Base-by-base conservation (phyloP, 2,113 vertebrate species). In the Struthio camelus region DNA sequence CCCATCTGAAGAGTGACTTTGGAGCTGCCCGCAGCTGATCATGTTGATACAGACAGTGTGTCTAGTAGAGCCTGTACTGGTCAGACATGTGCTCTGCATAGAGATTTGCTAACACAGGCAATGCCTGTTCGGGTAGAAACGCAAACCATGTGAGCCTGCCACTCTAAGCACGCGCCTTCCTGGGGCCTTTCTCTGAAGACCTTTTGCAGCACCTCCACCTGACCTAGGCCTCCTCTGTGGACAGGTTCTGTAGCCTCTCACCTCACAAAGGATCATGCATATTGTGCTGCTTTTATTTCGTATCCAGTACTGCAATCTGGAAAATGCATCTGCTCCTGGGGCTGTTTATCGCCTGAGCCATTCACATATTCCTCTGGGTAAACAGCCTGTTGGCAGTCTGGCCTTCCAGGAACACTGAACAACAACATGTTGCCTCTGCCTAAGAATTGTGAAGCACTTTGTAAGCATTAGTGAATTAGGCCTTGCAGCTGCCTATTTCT, bases 321-420 rank as follows among this genome's bases (percentile, higher is more conserved):
- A 93, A 95, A 96, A 50, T 3, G 2, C 50, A 85, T 89, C 78
- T 92, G 9, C 62, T 96, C 75, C 80, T 73, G 48, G 2, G 65
- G 66, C 80, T 94, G 53, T 94, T 82, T 82, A 69, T 93, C 0
- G 0, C 84, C 87, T 80, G 22, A 93, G 27, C 44, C 34, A 58
- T 87, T 96, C 24, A 12, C 24, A 58, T 85, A 94, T 62, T 85
- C 94, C 86, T 90, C 86, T 82, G 94, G 70, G 94, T 92, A 94
- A 92, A 93, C 50, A 86, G 59, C 56, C 48, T 96, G 92, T 66
- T 3, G 6, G 79, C 83, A 87, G 70, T 79, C 84, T 89, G 80
- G 80, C 66, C 81, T 93, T 97, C 84, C 91, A 97, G 87, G 92
- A 96, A 89, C 66, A 92, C 44, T 23, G 24, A 94, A 89, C 62